phyloP scores from a whole-genome alignment of 1,140 invertebrate genomes.

The Aphidius ervi region DNA sequence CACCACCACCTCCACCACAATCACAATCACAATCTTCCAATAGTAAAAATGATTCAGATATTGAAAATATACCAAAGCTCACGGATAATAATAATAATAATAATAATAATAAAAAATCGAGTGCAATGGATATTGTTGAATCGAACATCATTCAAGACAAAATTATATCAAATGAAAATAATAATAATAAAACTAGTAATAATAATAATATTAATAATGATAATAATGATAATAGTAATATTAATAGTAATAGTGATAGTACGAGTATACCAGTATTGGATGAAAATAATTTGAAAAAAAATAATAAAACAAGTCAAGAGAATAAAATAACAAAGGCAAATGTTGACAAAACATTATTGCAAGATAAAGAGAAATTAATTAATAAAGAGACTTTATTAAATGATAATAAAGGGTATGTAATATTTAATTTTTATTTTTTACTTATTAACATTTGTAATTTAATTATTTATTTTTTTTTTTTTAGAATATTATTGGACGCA shows the following conservation, averaged over 20 bases:
- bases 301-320: slow-evolving; percentile 8
- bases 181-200: background rate
- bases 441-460: background rate
- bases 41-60: slow-evolving; percentile 37
- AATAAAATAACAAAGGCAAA: slow-evolving; percentile 23
- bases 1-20: slow-evolving; percentile 53
- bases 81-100: slow-evolving; percentile 28
- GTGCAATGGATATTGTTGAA: slow-evolving; percentile 1
- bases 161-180: background rate
- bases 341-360: slow-evolving; percentile 23
- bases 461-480: slow-evolving; percentile 15
- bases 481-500: slow-evolving; percentile 10
- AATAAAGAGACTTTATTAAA: slow-evolving; percentile 42
- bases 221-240: background rate
- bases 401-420: slow-evolving; percentile 35
- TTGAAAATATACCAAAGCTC: slow-evolving; percentile 33
- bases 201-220: no score
- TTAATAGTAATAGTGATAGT: no score
- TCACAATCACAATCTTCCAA: slow-evolving; percentile 31
- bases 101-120: slow-evolving; percentile 14
- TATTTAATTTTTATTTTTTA: slow-evolving; percentile 11
- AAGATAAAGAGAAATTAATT: slow-evolving; percentile 46
- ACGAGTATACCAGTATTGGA: background rate
- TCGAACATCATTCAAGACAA: background rate
- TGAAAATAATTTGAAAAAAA: background rate